Evolutionary conservation across 1,140 invertebrate species (phyloP).

Genomic region (Aphelenchoides fujianensis): DNA sequence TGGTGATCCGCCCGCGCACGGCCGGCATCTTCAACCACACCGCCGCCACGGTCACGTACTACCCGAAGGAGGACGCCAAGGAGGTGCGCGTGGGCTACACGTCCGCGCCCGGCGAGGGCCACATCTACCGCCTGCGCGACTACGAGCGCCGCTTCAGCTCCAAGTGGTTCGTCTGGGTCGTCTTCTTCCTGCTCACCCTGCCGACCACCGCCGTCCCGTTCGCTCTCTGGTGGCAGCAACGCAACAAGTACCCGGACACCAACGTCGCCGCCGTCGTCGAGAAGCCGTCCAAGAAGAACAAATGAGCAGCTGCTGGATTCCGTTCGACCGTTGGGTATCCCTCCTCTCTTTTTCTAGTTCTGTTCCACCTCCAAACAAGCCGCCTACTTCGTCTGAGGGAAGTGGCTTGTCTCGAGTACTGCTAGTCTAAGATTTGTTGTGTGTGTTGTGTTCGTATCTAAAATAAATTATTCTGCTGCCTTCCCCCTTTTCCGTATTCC

Average conservation of each 20-base stretch:
- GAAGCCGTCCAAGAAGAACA: constrained; percentile 2
- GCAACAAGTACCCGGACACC: constrained; percentile 29
- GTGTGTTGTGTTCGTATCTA: too few species aligned
- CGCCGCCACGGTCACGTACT: constrained; percentile 85
- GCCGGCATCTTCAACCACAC: constrained; percentile 96
- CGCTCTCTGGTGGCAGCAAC: constrained; percentile 29
- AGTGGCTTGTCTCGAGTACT: too few species aligned
- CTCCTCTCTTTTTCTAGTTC: too few species aligned
- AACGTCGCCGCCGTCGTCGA: constrained; percentile 13
- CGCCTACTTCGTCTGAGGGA: too few species aligned
- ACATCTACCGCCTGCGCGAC: constrained; percentile 88
- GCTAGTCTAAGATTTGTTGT: too few species aligned
- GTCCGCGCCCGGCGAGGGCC: constrained; percentile 87
- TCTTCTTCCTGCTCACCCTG: constrained; percentile 79
- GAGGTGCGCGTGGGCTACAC: constrained; percentile 72
- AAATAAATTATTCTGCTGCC: constrained; percentile 3
- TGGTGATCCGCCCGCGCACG: constrained; percentile 81
- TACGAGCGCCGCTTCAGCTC: constrained; percentile 95
- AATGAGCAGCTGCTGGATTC: constrained; percentile 2
- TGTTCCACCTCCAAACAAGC: too few species aligned
- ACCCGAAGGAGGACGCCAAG: constrained; percentile 68
- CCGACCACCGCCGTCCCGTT: constrained; percentile 30
- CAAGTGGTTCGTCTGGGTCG: constrained; percentile 92
- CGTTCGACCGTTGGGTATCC: background rate
- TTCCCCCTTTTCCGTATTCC: background rate